Evolutionary conservation across 2,113 vertebrate genomes (phyloP).

Genomic region (Prinia subflava): DNA sequence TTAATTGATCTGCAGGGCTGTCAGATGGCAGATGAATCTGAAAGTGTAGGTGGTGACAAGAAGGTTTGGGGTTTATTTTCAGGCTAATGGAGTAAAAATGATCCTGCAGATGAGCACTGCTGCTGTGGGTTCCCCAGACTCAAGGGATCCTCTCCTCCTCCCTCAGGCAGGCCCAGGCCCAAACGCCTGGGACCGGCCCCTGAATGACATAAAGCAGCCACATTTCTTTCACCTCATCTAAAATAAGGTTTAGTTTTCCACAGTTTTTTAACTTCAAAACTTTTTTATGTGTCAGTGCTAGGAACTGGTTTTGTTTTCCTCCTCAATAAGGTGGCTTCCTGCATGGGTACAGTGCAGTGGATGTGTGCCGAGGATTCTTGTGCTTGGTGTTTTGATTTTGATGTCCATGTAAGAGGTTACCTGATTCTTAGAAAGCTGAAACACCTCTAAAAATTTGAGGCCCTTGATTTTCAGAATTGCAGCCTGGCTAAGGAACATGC

Average conservation of each 20-base stretch:
- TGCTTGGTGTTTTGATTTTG: neutral
- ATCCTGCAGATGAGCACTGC: rapidly evolving
- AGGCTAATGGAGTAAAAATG: neutral
- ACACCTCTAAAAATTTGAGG: neutral
- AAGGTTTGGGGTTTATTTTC: neutral
- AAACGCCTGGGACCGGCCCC: neutral
- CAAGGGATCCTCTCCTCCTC: rapidly evolving
- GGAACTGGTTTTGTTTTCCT: neutral
- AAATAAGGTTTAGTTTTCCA: neutral
- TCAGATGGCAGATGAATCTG: constrained; percentile 1
- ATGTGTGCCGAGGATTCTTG: neutral
- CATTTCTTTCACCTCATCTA: neutral
- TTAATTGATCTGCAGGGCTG: constrained; percentile 44
- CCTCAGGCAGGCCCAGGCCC: neutral
- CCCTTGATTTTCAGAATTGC: neutral
- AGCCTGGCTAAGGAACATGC: neutral
- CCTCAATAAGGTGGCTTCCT: neutral
- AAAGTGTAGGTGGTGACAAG: neutral
- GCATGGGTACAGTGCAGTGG: neutral
- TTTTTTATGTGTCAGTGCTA: neutral
- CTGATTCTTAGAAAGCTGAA: neutral
- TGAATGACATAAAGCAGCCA: neutral
- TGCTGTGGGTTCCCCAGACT: neutral
- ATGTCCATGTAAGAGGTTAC: too few species aligned
- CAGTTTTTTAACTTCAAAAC: neutral